Evolutionary conservation across 2,888 invertebrate genomes (phyloP).

Genomic region (Drosophila borborema): DNA sequence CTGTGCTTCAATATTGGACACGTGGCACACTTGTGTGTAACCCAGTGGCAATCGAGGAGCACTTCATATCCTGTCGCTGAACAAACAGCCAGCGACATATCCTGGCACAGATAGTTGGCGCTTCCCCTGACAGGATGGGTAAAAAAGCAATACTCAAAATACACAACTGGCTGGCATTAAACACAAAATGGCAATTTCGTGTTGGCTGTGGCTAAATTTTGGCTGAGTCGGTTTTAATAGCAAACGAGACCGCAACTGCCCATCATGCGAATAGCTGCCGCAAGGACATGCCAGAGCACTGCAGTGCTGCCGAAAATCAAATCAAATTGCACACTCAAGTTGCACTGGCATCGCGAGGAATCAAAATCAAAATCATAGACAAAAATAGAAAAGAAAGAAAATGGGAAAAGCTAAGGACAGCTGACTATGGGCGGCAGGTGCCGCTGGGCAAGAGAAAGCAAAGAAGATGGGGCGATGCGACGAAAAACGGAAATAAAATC

Average conservation of each 20-base stretch:
- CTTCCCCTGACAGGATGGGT: conserved; percentile 19
- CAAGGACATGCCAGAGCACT: conserved; percentile 59
- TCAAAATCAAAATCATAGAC: conserved; percentile 38
- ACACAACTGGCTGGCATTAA: conserved; percentile 68
- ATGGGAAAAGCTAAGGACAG: conserved; percentile 13
- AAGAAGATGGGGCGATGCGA: conserved; percentile 25
- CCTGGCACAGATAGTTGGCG: conserved; percentile 54
- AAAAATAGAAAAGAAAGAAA: conserved; percentile 17
- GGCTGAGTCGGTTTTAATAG: conserved; percentile 55
- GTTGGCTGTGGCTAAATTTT: conserved; percentile 46
- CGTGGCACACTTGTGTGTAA: conserved; percentile 61
- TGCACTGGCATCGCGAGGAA: conserved; percentile 72
- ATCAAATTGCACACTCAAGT: conserved; percentile 78
- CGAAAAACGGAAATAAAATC: conserved; percentile 72
- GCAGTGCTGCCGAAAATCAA: conserved; percentile 69
- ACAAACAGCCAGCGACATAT: conserved; percentile 62
- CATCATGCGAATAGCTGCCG: conserved; percentile 52
- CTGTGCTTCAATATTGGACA: conserved; percentile 35
- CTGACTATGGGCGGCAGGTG: conserved; percentile 41
- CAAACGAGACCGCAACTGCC: conserved; percentile 58
- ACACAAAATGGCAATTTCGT: conserved; percentile 75
- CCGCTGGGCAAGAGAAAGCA: conserved; percentile 37
- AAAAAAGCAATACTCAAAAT: conserved; percentile 42
- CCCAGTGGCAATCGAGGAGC: conserved; percentile 60
- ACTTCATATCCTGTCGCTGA: conserved; percentile 71